Base-by-base conservation (phyloP, 1,140 invertebrate genomes). In the Telenomus remus region DNA sequence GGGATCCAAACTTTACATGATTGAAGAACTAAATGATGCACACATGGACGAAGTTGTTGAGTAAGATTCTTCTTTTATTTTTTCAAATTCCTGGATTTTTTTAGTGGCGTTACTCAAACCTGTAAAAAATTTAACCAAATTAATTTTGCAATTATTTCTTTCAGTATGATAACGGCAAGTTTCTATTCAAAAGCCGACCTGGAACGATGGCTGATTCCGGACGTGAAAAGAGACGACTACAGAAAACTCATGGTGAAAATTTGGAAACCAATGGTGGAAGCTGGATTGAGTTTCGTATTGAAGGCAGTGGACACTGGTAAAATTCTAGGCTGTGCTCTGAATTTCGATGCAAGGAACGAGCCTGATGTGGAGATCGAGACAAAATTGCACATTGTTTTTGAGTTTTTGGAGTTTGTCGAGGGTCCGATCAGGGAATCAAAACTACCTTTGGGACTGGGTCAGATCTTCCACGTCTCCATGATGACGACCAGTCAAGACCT, bases 121-220 rank as follows among this genome's bases (percentile, higher is more conserved):
- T n/a, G n/a, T n/a, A n/a, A n/a, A n/a, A 8, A 39, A 7, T 39
- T 39, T 2, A 39, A 39, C 9, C 3, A 39, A 3, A 39, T 39
- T 11, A 39, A 39, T 39, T 11, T 11, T n/a, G 8, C 3, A 27
- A 3, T 27, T 6, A 27, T 27, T 27, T 27, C 6, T 86, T 87
- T 7, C 81, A 95, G 94, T 16, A 95, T 96, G 83, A 93, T 96
- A 44, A 92, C 92, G 0, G 91, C 91, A 7, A 95, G 95, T 85
- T 96, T 96, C 82, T 94, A 94, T 81, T 90, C 91, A 71, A 96
- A 95, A 86, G 94, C 94, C 0, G 94, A 96, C 81, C 81, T 96
- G 70, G 95, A 96, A 81, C 91, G 92, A 81, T 95, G 91, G 90
- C 79, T 94, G 8, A 91, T 91, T 56, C 91, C 91, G 10, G 90